These are phyloP conservation scores for Xenopus borealis DNA, from an alignment of 2,113 vertebrate genomes.

Conservation along the genomic window DNA sequence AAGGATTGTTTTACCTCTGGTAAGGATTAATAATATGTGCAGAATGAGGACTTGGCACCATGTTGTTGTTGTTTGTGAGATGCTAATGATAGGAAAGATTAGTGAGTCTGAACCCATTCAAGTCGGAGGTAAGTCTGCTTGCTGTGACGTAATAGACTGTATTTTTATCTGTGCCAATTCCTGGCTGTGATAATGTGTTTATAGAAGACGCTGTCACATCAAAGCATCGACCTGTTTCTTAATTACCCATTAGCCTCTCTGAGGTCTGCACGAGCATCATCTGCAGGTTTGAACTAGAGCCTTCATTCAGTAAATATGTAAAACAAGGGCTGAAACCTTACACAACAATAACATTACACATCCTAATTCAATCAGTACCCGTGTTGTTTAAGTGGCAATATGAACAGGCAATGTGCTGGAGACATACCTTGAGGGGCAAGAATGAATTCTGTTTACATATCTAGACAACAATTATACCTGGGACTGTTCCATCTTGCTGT, in stretches of 20 bases:
- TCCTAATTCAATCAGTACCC: too few relatives aligned
- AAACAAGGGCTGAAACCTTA: too few relatives aligned
- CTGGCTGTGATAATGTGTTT: slow-evolving; percentile 37
- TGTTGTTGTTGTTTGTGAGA: background rate
- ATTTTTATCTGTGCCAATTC: slow-evolving; percentile 25
- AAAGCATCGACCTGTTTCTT: slow-evolving; percentile 43
- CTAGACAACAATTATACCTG: too few relatives aligned
- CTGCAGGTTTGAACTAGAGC: slow-evolving; percentile 22
- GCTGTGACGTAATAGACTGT: slow-evolving; percentile 6
- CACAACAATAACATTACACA: too few relatives aligned
- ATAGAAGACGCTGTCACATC: slow-evolving; percentile 38
- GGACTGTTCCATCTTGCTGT: too few relatives aligned
- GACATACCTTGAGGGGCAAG: too few relatives aligned
- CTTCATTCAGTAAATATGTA: background rate
- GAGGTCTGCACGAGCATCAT: slow-evolving; percentile 28
- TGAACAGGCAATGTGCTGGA: too few relatives aligned
- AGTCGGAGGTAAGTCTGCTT: slow-evolving; percentile 1
- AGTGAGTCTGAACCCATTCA: background rate
- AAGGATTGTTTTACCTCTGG: too few relatives aligned
- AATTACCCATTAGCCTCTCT: slow-evolving; percentile 38
- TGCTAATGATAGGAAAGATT: slow-evolving; percentile 8
- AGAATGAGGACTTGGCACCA: background rate
- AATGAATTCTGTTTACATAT: too few relatives aligned
- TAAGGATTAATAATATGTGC: too few relatives aligned
- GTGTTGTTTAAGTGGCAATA: too few relatives aligned